Conservation (phyloP, 2,113 vertebrate species). For the Notarius lentiginosus region DNA sequence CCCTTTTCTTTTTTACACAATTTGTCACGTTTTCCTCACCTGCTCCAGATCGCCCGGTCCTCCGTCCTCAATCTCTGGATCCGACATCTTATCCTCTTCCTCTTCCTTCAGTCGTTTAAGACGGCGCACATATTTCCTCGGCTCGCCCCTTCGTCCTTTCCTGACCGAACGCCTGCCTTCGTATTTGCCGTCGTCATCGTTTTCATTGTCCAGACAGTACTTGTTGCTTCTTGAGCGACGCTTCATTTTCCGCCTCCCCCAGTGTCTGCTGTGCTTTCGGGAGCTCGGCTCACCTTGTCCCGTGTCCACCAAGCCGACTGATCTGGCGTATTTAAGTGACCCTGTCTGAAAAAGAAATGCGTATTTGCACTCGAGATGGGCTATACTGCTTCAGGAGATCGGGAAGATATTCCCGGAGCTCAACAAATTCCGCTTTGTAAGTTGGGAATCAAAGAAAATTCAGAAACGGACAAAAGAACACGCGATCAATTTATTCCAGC, state of each 20-base stretch:
- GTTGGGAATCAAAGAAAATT: no score
- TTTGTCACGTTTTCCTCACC: not conserved
- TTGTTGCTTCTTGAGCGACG: conserved; percentile 25
- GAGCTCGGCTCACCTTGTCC: not conserved
- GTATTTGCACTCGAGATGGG: no score
- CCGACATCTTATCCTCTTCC: not conserved
- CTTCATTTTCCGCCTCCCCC: not conserved
- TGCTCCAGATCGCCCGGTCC: conserved; percentile 13
- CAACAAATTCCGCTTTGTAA: not conserved
- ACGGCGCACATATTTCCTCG: conserved; percentile 16
- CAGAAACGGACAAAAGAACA: no score
- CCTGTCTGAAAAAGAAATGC: not conserved
- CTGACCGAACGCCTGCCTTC: not conserved
- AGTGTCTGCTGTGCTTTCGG: conserved; percentile 8
- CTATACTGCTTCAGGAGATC: not conserved
- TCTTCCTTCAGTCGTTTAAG: conserved; percentile 29
- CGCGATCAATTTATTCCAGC: not conserved
- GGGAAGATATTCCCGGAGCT: not conserved
- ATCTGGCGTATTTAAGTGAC: conserved; percentile 3
- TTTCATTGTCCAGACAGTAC: conserved; percentile 22
- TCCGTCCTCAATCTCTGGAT: conserved; percentile 23
- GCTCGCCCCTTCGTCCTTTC: not conserved
- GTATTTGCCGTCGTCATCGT: conserved; percentile 21
- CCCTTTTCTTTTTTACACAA: not conserved
- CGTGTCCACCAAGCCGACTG: not conserved